Conservation (phyloP, 2,888 invertebrate species). For the Eurytoma adleriae region DNA sequence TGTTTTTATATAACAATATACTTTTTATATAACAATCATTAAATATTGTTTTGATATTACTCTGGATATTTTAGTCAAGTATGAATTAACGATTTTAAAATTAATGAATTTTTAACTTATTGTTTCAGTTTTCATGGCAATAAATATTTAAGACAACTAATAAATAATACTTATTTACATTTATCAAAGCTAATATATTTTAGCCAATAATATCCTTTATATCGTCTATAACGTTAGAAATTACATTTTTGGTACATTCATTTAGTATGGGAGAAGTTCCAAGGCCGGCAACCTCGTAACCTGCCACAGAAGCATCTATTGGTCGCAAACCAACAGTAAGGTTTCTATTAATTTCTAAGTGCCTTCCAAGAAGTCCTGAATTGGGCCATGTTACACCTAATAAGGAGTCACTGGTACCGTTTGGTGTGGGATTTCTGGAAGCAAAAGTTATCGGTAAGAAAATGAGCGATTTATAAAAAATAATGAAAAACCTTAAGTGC, state of each 20-base stretch:
- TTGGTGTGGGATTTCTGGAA: conserved; percentile 63
- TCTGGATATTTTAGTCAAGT: no score
- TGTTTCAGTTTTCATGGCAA: no score
- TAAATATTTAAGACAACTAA: no score
- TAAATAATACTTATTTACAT: no score
- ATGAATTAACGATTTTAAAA: no score
- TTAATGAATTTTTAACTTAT: no score
- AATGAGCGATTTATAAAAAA: not conserved
- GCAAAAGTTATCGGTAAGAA: not conserved
- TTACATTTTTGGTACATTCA: conserved; percentile 31
- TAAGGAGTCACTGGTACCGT: conserved; percentile 9
- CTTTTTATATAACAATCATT: no score
- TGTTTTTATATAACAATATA: no score
- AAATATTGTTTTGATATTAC: no score
- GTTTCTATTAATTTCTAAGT: conserved; percentile 54
- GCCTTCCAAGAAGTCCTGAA: conserved; percentile 53
- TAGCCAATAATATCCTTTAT: not conserved
- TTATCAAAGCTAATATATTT: not conserved
- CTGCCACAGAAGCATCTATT: conserved; percentile 1
- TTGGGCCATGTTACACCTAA: conserved; percentile 57
- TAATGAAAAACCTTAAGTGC: no score
- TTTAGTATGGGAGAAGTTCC: conserved; percentile 38
- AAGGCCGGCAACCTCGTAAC: conserved; percentile 27
- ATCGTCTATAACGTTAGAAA: not conserved
- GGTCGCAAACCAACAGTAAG: conserved; percentile 45